These are phyloP conservation scores for Axis porcinus DNA, from an alignment of 2,113 vertebrate species.

Conservation along the genomic window DNA sequence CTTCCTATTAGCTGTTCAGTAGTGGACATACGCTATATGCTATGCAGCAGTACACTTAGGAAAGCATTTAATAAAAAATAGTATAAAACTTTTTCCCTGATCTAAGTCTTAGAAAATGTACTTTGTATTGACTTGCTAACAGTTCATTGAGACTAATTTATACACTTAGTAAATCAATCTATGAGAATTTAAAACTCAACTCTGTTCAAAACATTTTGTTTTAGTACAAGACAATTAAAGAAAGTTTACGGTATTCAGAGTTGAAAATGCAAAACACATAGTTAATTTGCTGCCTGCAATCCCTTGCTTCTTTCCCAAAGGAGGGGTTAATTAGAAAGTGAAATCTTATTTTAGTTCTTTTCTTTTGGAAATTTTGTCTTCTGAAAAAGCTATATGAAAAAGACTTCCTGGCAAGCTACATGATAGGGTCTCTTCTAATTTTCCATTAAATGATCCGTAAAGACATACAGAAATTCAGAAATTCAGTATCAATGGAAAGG, in stretches of 20 bases:
- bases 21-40: not conserved
- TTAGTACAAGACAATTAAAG: conserved; percentile 34
- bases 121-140: conserved; percentile 2
- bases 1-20: conserved; percentile 13
- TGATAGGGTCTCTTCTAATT: not conserved
- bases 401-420: not conserved
- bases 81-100: not conserved
- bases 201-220: conserved; percentile 8
- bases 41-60: not conserved
- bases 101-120: not conserved
- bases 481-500: conserved; percentile 29
- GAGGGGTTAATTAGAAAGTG: conserved; percentile 56
- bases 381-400: not conserved
- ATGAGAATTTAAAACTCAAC: conserved; percentile 34
- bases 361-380: conserved; percentile 29
- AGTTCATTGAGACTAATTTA: conserved; percentile 21
- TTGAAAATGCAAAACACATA: conserved; percentile 32
- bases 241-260: conserved; percentile 35
- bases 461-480: conserved; percentile 30
- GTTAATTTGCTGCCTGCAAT: conserved; percentile 38
- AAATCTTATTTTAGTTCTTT: conserved; percentile 32
- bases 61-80: conserved; percentile 11
- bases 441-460: conserved; percentile 31
- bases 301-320: not conserved
- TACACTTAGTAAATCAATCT: conserved; percentile 27